Percentiles rank a stretch among this genome's conserved stretches.
Conservation (phyloP, 2,888 invertebrate genomes). For the Villa cingulata region DNA sequence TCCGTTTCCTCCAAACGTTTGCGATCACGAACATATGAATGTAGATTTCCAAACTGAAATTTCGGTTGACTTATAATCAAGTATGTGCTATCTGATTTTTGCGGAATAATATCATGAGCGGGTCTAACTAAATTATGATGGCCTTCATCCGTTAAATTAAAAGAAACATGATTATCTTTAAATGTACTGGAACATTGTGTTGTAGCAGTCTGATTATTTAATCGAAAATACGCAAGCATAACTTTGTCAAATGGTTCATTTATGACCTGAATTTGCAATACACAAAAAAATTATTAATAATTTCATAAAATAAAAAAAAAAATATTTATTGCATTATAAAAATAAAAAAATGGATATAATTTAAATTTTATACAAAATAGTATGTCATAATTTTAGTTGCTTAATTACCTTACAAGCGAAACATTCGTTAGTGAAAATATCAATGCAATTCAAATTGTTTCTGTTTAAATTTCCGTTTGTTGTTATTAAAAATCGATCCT, state of each 20-base stretch:
- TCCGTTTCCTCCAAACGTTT: slow-evolving; percentile 77
- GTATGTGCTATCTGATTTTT: slow-evolving; percentile 60
- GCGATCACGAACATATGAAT: slow-evolving; percentile 79
- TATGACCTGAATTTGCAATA: slow-evolving; percentile 15
- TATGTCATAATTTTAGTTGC: slow-evolving; percentile 12
- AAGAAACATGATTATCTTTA: background rate
- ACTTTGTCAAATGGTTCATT: slow-evolving; percentile 37
- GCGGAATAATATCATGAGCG: slow-evolving; percentile 50
- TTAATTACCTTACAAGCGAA: slow-evolving; percentile 74
- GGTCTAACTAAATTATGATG: slow-evolving; percentile 29
- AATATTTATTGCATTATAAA: background rate
- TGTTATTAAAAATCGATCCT: slow-evolving; percentile 70
- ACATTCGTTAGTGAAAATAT: slow-evolving; percentile 72
- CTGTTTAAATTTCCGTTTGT: slow-evolving; percentile 30
- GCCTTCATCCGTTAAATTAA: background rate
- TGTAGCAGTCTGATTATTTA: slow-evolving; percentile 18
- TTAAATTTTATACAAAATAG: background rate
- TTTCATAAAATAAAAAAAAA: background rate
- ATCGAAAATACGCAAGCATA: slow-evolving; percentile 73
- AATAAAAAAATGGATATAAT: background rate
- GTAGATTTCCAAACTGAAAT: slow-evolving; percentile 59
- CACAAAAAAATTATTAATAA: background rate
- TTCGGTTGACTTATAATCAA: slow-evolving; percentile 56
- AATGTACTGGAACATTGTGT: background rate
- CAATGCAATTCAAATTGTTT: slow-evolving; percentile 37